Evolutionary conservation across 2,113 vertebrate species (phyloP).

Genomic region (Gnathonemus echidnorhynchus): DNA sequence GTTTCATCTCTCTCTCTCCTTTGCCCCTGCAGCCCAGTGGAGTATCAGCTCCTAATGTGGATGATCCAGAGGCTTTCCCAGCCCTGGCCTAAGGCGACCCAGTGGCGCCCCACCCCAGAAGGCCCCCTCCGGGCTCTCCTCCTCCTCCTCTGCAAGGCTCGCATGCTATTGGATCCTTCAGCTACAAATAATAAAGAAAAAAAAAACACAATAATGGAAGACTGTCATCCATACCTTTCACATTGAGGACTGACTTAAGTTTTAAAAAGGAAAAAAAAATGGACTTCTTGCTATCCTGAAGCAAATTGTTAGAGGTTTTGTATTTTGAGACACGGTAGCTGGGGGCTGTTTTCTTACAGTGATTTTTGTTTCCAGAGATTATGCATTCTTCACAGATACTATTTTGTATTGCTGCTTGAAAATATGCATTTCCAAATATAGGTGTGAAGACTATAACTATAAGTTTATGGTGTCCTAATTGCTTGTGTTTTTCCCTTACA

Average conservation of each 20-base stretch:
- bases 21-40: constrained; percentile 66
- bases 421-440: constrained; percentile 96
- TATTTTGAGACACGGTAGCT: constrained; percentile 99
- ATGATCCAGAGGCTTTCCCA: constrained; percentile 98
- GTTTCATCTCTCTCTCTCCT: constrained; percentile 20
- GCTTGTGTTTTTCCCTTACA: constrained; percentile 40
- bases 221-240: constrained; percentile 96
- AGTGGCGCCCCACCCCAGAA: constrained; percentile 65
- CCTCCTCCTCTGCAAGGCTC: constrained; percentile 94
- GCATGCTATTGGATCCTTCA: constrained; percentile 99
- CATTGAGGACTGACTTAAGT: constrained; percentile 99
- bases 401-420: constrained; percentile 99
- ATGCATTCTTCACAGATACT: constrained; percentile 97
- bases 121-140: constrained; percentile 75
- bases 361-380: constrained; percentile 88
- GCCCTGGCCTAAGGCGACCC: constrained; percentile 83
- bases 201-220: constrained; percentile 57
- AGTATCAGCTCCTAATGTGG: constrained; percentile 89
- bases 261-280: constrained; percentile 81
- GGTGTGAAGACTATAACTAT: constrained; percentile 78
- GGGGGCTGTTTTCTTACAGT: constrained; percentile 96
- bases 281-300: constrained; percentile 98
- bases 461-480: constrained; percentile 53
- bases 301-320: constrained; percentile 99
- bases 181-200: constrained; percentile 66